These are phyloP conservation scores for Automeris io DNA, from an alignment of 2,888 invertebrate genomes.

Conservation along the genomic window DNA sequence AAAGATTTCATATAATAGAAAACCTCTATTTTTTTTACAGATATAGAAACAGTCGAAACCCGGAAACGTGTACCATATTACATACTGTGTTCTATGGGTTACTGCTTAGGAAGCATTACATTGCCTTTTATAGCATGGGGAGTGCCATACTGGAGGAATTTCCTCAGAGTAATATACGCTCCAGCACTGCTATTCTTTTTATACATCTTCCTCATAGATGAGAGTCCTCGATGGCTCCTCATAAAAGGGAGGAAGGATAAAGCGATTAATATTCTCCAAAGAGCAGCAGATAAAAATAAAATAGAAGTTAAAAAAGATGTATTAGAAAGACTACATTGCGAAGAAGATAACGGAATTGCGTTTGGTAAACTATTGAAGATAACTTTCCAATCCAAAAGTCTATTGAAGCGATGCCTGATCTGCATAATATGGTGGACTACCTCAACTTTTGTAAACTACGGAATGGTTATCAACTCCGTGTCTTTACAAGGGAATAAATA, in stretches of 20 bases:
- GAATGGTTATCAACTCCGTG: slow-evolving; percentile 85
- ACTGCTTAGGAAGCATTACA: slow-evolving; percentile 32
- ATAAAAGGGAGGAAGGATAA: slow-evolving; percentile 80
- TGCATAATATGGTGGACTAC: slow-evolving; percentile 74
- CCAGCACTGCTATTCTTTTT: slow-evolving; percentile 81
- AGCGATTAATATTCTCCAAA: slow-evolving; percentile 78
- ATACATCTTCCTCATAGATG: slow-evolving; percentile 82
- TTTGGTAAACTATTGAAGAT: slow-evolving; percentile 36
- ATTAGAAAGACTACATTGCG: slow-evolving; percentile 29
- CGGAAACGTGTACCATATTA: slow-evolving; percentile 45
- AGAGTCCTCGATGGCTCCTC: slow-evolving; percentile 89
- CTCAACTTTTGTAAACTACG: slow-evolving; percentile 86
- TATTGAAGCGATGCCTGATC: slow-evolving; percentile 50
- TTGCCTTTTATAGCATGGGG: slow-evolving; percentile 42
- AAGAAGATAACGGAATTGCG: slow-evolving; percentile 28
- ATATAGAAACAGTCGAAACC: slow-evolving; percentile 50
- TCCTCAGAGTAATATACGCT: slow-evolving; percentile 80
- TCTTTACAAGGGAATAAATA: slow-evolving; percentile 85
- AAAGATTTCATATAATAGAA: not conserved
- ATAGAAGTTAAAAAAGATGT: slow-evolving; percentile 36
- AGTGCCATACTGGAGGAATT: slow-evolving; percentile 81
- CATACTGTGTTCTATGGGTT: slow-evolving; percentile 39
- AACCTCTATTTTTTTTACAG: slow-evolving; percentile 29
- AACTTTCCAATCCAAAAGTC: slow-evolving; percentile 43
- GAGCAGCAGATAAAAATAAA: slow-evolving; percentile 73